Base-by-base conservation (phyloP, 2,888 invertebrate genomes). In the Andrena minutula region DNA sequence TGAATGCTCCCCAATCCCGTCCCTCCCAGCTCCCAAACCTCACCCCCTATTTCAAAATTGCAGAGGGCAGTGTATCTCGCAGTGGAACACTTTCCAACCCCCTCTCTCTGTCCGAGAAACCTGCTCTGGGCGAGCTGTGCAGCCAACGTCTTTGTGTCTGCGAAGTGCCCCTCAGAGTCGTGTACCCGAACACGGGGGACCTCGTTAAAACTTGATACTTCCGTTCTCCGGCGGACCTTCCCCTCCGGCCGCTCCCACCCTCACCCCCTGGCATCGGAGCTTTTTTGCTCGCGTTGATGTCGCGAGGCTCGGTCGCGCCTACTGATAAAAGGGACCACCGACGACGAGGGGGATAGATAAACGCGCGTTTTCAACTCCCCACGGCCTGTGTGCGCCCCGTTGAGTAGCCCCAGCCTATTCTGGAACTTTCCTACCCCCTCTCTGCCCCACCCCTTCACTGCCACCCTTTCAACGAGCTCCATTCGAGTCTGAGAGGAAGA, bases 151-250 rank as follows among this genome's bases (percentile, higher is more conserved):
- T 87, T 84, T 86, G 83, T 83, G 69, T 84, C 84, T 71, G 77
- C 70, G 71, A 84, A 87, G 85, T 85, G 84, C 75, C 82, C 78
- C 80, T 79, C 30, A 65, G 51, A 68, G 65, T 81, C 78, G 75
- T 83, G 82, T 23, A 79, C 80, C 71, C 83, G 84, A 79, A 79
- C 83, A 84, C 81, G 73, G 76, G 86, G 83, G 84, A 88, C 80
- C 89, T 90, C 89, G 88, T 90, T 90, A 90, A 90, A 90, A 88
- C 88, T 89, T 88, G 87, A 87, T 88, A 85, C 87, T 32, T n/a
- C 53, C 28, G 12, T 5, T 41, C 49, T n/a, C 41, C 6, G 10
- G 20, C n/a, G 16, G 30, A 10, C 47, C 56, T 28, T 1, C 30
- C 61, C 16, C 16, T 51, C 26, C 2, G 12, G 16, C 65, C 5